phyloP scores from a whole-genome alignment of 2,888 invertebrate species.

The Drosophila monieri region DNA sequence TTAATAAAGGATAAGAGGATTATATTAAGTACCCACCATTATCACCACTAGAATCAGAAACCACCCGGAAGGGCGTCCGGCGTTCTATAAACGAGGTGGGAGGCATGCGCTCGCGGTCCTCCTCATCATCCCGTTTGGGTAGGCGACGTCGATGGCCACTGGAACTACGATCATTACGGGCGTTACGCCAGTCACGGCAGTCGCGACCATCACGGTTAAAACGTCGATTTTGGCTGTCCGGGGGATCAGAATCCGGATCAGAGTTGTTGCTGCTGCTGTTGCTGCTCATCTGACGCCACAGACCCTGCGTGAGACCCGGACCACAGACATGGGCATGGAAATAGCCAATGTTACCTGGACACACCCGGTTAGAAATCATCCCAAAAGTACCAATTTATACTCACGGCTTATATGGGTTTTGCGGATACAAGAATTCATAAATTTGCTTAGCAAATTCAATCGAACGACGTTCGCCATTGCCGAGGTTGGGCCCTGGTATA shows the following conservation, averaged over 20 bases:
- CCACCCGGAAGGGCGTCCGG: neutral
- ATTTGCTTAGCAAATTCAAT: constrained; percentile 10
- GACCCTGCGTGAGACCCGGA: neutral
- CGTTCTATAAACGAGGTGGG: neutral
- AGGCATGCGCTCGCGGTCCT: neutral
- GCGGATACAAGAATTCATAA: neutral
- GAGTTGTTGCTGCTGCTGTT: neutral
- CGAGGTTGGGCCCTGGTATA: neutral
- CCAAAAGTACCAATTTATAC: neutral
- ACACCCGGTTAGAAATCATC: too few species aligned
- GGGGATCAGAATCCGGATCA: neutral
- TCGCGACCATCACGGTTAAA: neutral
- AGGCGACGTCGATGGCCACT: neutral
- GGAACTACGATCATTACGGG: neutral
- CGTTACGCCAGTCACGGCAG: too few species aligned
- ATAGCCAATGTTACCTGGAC: neutral
- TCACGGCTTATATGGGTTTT: neutral
- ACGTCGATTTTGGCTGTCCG: neutral
- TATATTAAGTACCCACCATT: neutral
- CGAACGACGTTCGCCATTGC: constrained; percentile 15
- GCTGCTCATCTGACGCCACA: neutral
- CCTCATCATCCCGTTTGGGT: neutral
- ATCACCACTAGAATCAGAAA: neutral
- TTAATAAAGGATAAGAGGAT: too few species aligned
- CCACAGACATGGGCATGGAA: neutral